Percentiles rank a stretch among this genome's conserved stretches.
phyloP scores from a whole-genome alignment of 2,888 invertebrate genomes.

The Plebejus anna region DNA sequence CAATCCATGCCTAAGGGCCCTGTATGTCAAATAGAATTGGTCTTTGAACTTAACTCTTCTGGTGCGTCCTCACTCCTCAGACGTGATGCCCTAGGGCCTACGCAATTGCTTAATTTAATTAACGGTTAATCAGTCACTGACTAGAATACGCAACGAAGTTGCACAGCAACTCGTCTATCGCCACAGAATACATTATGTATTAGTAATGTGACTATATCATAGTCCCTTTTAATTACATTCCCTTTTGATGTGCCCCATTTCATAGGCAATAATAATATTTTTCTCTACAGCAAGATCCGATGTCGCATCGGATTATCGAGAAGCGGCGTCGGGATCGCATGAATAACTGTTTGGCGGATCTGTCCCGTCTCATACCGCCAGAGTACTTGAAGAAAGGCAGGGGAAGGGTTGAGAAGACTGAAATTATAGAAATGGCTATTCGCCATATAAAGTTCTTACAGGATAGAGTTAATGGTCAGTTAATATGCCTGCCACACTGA shows the following conservation, averaged over 20 bases:
- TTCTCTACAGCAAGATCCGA: conserved; percentile 90
- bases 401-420: conserved; percentile 97
- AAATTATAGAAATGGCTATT: conserved; percentile 99
- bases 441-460: conserved; percentile 95
- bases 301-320: conserved; percentile 98
- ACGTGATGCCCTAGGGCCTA: too few species aligned
- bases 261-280: conserved; percentile 8
- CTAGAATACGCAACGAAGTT: conserved; percentile 39
- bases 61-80: too few species aligned
- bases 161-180: too few species aligned
- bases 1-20: too few species aligned
- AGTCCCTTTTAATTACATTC: too few species aligned
- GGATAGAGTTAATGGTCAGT: conserved; percentile 79
- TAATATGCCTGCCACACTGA: conserved; percentile 36
- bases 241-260: too few species aligned
- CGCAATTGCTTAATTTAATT: too few species aligned
- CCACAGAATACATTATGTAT: too few species aligned
- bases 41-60: too few species aligned
- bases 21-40: too few species aligned
- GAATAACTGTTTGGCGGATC: conserved; percentile 97
- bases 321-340: conserved; percentile 96
- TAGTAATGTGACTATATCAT: too few species aligned
- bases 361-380: conserved; percentile 94
- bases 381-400: conserved; percentile 96
- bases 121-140: conserved; percentile 38